A percentile compares a stretch with the other conserved stretches of the same genome.
Evolutionary conservation across 1,140 invertebrate genomes (phyloP).

Genomic region (Euura lappo): DNA sequence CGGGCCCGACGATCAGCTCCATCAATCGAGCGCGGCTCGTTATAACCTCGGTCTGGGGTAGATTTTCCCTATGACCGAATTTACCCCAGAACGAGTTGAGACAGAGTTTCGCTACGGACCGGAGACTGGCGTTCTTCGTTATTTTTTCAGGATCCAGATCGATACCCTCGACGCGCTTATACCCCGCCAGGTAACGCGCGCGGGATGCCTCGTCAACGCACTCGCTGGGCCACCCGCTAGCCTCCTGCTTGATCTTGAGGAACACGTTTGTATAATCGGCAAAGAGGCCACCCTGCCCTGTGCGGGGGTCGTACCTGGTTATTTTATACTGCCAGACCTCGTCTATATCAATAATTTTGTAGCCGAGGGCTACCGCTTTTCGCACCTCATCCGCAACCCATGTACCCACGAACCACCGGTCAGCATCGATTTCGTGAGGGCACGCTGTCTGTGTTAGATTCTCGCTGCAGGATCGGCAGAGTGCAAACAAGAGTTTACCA

Average conservation of each 20-base stretch:
- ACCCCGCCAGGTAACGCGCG: constrained; percentile 31
- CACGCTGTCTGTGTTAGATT: constrained; percentile 24
- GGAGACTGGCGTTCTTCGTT: constrained; percentile 43
- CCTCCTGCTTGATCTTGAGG: constrained; percentile 44
- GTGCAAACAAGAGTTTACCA: constrained; percentile 26
- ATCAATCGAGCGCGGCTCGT: constrained; percentile 32
- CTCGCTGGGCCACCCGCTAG: constrained; percentile 34
- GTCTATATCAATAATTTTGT: constrained; percentile 39
- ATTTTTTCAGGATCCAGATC: constrained; percentile 43
- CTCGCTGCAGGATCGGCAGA: constrained; percentile 30
- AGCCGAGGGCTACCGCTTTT: constrained; percentile 45
- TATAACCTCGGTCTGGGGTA: constrained; percentile 37
- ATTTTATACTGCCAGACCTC: constrained; percentile 31
- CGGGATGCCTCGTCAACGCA: constrained; percentile 33
- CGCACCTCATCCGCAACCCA: constrained; percentile 49
- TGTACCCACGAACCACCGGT: constrained; percentile 45
- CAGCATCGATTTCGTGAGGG: constrained; percentile 37
- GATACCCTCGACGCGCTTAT: constrained; percentile 24
- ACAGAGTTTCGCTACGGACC: constrained; percentile 42
- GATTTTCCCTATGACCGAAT: constrained; percentile 38
- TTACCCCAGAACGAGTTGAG: constrained; percentile 51
- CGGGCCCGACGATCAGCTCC: constrained; percentile 36
- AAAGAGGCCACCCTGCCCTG: constrained; percentile 32
- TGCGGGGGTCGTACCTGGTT: constrained; percentile 11
- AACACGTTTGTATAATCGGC: constrained; percentile 39